A percentile compares a stretch with the other conserved stretches of the same genome.
phyloP scores from a whole-genome alignment of 2,113 vertebrate genomes.

The Microcebus lehilahytsara region DNA sequence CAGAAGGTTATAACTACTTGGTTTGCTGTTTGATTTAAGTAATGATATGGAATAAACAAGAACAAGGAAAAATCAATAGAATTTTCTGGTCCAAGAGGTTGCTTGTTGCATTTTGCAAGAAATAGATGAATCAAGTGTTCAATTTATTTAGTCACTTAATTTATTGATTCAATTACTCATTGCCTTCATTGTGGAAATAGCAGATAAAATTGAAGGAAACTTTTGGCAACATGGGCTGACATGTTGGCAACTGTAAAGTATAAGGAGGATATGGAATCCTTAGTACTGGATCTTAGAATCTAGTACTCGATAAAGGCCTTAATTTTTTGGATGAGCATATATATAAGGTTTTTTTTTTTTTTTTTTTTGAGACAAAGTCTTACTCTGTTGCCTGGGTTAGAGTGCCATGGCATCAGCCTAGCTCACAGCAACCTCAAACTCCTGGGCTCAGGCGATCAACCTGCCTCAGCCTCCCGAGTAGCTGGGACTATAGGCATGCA shows the following conservation, averaged over 20 bases:
- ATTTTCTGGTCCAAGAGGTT: neutral
- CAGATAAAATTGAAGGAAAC: constrained; percentile 34
- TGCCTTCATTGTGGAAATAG: constrained; percentile 13
- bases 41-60: constrained; percentile 42
- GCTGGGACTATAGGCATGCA: too few species aligned
- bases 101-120: constrained; percentile 18
- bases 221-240: neutral
- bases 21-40: neutral
- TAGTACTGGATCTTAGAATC: neutral
- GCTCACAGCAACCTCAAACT: too few species aligned
- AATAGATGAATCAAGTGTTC: neutral
- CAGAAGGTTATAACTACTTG: neutral
- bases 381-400: too few species aligned
- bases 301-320: neutral
- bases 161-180: neutral
- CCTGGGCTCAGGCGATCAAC: too few species aligned
- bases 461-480: too few species aligned
- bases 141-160: neutral
- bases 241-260: neutral
- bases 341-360: too few species aligned
- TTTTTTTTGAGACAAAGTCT: too few species aligned
- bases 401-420: too few species aligned
- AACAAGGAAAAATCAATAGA: constrained; percentile 26
- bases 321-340: neutral
- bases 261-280: neutral